These are phyloP conservation scores for Paralichthys olivaceus DNA, from an alignment of 2,113 vertebrate genomes.

Conservation along the genomic window DNA sequence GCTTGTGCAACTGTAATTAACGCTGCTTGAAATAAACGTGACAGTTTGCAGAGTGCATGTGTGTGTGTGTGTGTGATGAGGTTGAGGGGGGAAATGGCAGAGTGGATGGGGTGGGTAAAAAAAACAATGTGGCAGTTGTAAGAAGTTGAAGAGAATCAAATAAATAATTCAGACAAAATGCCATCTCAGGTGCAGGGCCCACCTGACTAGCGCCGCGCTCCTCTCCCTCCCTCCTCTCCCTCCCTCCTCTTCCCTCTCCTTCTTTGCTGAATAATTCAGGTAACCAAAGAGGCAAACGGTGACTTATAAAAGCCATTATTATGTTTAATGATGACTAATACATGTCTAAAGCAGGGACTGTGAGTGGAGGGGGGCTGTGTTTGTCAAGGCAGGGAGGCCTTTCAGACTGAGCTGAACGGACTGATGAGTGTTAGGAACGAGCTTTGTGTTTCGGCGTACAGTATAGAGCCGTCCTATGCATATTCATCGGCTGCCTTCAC, in stretches of 20 bases:
- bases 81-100: neutral
- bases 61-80: constrained; percentile 1
- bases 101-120: constrained; percentile 12
- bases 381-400: constrained; percentile 24
- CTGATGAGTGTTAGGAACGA: constrained; percentile 70
- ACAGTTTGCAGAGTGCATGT: constrained; percentile 35
- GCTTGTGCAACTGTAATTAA: constrained; percentile 82
- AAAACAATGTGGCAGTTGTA: constrained; percentile 55
- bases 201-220: constrained; percentile 68
- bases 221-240: constrained; percentile 23
- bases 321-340: constrained; percentile 86
- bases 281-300: constrained; percentile 74
- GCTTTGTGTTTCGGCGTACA: constrained; percentile 33
- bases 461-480: constrained; percentile 23
- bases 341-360: constrained; percentile 58
- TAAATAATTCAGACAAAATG: constrained; percentile 80
- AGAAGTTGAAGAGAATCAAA: constrained; percentile 75
- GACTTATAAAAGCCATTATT: constrained; percentile 85
- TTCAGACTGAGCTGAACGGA: constrained; percentile 49
- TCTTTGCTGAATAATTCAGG: constrained; percentile 81
- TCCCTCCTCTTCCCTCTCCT: constrained; percentile 5
- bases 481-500: constrained; percentile 40
- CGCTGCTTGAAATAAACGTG: constrained; percentile 78
- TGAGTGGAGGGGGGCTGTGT: constrained; percentile 26
- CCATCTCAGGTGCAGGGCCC: constrained; percentile 75